These are phyloP conservation scores for Drosophila antonietae DNA, from an alignment of 2,888 invertebrate species.

Conservation along the genomic window DNA sequence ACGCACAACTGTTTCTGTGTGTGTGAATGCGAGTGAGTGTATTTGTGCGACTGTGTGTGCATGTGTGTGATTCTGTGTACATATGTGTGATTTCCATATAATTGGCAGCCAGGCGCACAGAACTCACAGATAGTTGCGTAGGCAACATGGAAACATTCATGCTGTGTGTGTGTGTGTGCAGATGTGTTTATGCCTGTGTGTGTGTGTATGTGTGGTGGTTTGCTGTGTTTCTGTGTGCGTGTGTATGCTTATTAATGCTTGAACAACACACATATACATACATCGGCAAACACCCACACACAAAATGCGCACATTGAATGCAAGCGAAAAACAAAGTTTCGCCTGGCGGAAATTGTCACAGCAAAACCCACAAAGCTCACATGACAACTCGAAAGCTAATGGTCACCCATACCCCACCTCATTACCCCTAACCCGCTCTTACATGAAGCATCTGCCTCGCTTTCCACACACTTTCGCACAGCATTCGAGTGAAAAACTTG, in stretches of 20 bases:
- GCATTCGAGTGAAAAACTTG: constrained; percentile 28
- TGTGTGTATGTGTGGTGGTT: not conserved
- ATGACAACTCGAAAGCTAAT: constrained; percentile 67
- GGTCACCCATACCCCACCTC: constrained; percentile 13
- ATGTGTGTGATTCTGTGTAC: constrained; percentile 11
- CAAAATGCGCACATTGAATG: constrained; percentile 10
- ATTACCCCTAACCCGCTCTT: not conserved
- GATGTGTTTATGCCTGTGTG: constrained; percentile 13
- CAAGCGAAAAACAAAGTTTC: constrained; percentile 19
- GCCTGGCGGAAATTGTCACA: constrained; percentile 35
- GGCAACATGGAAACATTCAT: constrained; percentile 20
- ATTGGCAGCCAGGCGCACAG: constrained; percentile 63
- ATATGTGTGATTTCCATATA: constrained; percentile 48
- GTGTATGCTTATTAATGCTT: constrained; percentile 65
- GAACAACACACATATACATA: constrained; percentile 31
- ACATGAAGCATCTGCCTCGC: no score
- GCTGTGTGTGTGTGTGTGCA: not conserved
- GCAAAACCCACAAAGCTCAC: constrained; percentile 46
- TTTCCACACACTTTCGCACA: constrained; percentile 4
- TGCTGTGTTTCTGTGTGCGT: not conserved
- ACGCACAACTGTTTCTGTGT: constrained; percentile 4
- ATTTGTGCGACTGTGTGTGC: not conserved
- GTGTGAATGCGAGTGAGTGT: not conserved
- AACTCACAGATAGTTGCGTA: constrained; percentile 39
- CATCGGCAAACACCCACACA: constrained; percentile 1